phyloP scores from a whole-genome alignment of 1,140 invertebrate genomes.

The Anoplophora glabripennis region DNA sequence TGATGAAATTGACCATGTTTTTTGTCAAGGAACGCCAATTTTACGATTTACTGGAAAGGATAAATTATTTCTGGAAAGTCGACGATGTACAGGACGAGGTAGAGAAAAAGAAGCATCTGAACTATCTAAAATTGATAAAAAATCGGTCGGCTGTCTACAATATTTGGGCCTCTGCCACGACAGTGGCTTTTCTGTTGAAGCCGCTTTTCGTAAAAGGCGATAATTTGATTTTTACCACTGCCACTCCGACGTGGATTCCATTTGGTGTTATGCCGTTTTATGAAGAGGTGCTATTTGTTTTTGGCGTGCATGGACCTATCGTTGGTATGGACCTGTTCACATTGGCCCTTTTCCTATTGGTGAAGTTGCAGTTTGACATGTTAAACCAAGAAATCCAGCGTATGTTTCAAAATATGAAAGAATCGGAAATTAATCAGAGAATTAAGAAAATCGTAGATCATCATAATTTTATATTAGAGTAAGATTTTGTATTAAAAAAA shows the following conservation, averaged over 20 bases:
- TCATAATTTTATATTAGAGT: constrained; percentile 2
- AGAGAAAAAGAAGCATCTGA: background rate
- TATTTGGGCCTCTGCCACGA: background rate
- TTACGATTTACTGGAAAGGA: background rate
- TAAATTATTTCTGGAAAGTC: background rate
- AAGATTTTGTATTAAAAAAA: background rate
- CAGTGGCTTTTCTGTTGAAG: background rate
- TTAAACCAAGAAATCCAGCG: constrained; percentile 2
- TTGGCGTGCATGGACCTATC: background rate
- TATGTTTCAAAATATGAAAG: background rate
- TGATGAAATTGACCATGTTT: background rate
- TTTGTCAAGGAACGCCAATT: background rate
- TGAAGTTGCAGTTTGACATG: background rate
- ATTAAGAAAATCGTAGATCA: constrained; percentile 3
- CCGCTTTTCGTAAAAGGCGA: background rate
- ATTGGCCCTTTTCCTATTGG: background rate
- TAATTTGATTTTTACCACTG: background rate
- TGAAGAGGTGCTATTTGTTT: background rate
- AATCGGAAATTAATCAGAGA: background rate
- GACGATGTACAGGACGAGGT: background rate
- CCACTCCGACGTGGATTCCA: background rate
- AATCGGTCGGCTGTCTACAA: background rate
- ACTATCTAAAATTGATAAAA: background rate
- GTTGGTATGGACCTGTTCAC: background rate
- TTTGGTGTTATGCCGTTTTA: background rate